Base-by-base conservation (phyloP, 2,888 invertebrate species). In the Himalopsyche tibetana region DNA sequence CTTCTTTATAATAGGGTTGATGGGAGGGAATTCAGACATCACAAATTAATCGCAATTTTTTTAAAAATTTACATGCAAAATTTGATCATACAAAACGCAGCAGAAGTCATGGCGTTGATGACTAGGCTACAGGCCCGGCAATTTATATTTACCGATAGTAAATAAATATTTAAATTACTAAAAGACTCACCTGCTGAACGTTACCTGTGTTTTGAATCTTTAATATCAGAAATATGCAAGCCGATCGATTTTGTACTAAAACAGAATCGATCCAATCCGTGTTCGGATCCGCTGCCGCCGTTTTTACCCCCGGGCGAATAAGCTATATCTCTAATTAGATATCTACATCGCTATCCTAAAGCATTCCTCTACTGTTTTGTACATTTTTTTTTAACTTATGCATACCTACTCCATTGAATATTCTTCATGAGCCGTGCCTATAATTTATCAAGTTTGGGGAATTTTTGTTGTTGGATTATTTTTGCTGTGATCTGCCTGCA, bases 281-380 rank as follows among this genome's bases (percentile, higher is more conserved):
- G 19, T 79, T 80, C 42, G 79, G 86, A 80, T 84, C 69, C 80
- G 55, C 74, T 84, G 82, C 86, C 84, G 82, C 82, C 84, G 80
- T 84, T 82, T 82, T 82, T 79, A 82, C 84, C 86, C 81, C 80
- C 84, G 56, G 84, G 86, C 80, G 84, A 51, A 28, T 45, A 15
- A 63, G 5, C 74, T 63, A 51, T 51, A 85, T 82, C 87, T 84
- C 87, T 81, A 87, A 87, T 87, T 87, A 87, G 83, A 45, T 83
- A 84, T 86, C 84, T 19, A 63, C 63, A 63, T 86, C 84, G 84
- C 82, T 83, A 83, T 85, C 85, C 84, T 84, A 82, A 51, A 85
- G 83, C 87, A 87, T 87, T 87, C 87, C 82, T 69, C 79, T 63
- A 80, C 56, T 81, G 85, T 87, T 85, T 87, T 85, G 74, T 5